Conservation (phyloP, 2,888 invertebrate species). For the Abscondita cerata region DNA sequence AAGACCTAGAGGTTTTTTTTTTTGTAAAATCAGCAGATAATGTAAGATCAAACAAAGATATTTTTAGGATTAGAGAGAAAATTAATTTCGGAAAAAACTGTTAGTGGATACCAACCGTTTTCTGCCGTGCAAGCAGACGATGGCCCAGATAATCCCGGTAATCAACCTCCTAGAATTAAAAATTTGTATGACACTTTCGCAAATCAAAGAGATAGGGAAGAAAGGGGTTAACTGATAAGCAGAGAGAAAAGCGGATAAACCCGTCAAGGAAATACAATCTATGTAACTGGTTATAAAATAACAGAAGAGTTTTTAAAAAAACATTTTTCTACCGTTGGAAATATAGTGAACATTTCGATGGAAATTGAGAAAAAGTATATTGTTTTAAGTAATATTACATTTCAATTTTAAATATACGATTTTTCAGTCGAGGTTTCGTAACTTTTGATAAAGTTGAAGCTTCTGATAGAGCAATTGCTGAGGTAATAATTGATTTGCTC, state of each 20-base stretch:
- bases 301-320: conserved; percentile 80
- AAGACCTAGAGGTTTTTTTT: conserved; percentile 73
- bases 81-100: conserved; percentile 74
- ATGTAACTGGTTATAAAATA: conserved; percentile 80
- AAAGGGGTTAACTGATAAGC: conserved; percentile 64
- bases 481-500: conserved; percentile 55
- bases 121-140: conserved; percentile 83
- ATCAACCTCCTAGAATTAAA: conserved; percentile 71
- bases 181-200: conserved; percentile 82
- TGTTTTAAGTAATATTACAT: background rate
- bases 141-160: conserved; percentile 66
- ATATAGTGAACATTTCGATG: conserved; percentile 82
- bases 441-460: conserved; percentile 90
- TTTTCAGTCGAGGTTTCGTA: conserved; percentile 83
- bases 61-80: conserved; percentile 74
- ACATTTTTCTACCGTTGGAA: conserved; percentile 76
- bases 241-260: conserved; percentile 66
- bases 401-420: conserved; percentile 13
- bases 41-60: too few species aligned
- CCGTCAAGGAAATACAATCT: conserved; percentile 83
- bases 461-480: conserved; percentile 83
- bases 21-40: too few species aligned
- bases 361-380: conserved; percentile 80
- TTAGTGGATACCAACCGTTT: conserved; percentile 91
- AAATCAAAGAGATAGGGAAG: conserved; percentile 70